Conservation (phyloP, 2,888 invertebrate species). For the Bhutanitis thaidina region DNA sequence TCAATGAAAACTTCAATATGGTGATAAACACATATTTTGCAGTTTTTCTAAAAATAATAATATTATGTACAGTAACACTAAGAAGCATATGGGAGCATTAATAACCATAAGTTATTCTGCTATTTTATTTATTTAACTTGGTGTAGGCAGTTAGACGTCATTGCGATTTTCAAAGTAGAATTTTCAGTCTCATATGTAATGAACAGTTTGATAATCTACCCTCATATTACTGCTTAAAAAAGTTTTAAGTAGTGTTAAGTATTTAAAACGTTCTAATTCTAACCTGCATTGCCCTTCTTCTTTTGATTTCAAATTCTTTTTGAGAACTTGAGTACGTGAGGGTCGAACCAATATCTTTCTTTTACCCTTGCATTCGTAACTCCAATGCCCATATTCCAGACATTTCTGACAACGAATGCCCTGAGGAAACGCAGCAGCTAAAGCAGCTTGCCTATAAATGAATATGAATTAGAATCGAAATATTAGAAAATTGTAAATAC, state of each 20-base stretch:
- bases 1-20: too few species aligned
- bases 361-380: constrained; percentile 95
- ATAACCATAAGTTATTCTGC: too few species aligned
- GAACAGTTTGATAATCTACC: constrained; percentile 1
- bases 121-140: too few species aligned
- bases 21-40: too few species aligned
- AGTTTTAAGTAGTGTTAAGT: constrained; percentile 5
- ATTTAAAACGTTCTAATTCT: constrained; percentile 9
- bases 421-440: constrained; percentile 84
- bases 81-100: too few species aligned
- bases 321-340: constrained; percentile 90
- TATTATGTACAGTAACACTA: too few species aligned
- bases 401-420: constrained; percentile 95
- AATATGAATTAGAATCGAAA: constrained; percentile 15
- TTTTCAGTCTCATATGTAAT: too few species aligned
- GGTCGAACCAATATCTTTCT: constrained; percentile 91
- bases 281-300: constrained; percentile 64
- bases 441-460: constrained; percentile 74
- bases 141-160: too few species aligned
- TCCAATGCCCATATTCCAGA: constrained; percentile 95
- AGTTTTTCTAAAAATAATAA: too few species aligned
- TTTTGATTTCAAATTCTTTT: constrained; percentile 78
- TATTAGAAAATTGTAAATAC: constrained; percentile 15
- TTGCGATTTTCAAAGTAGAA: too few species aligned
- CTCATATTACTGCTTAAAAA: background rate